Conservation (phyloP, 1,140 invertebrate species). For the Portunus trituberculatus region DNA sequence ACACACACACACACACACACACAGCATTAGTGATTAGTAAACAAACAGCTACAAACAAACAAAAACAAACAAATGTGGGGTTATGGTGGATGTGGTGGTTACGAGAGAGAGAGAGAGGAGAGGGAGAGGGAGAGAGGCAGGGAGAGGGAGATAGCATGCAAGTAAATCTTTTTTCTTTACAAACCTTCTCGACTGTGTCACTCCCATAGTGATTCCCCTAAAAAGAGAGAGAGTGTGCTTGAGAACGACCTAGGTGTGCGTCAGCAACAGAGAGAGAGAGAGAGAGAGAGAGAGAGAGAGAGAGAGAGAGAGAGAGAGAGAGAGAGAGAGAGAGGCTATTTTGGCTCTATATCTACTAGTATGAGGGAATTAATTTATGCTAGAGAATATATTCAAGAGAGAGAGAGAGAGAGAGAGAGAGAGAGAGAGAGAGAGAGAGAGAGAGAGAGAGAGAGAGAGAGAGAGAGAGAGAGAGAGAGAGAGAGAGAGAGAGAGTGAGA, state of each 20-base stretch:
- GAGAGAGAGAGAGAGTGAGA: neutral
- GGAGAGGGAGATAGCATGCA: slow-evolving; percentile 20
- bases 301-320: slow-evolving; percentile 1
- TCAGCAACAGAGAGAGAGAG: neutral
- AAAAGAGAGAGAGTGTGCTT: slow-evolving; percentile 58
- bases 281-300: slow-evolving; percentile 17
- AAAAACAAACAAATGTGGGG: no score
- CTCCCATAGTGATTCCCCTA: slow-evolving; percentile 72
- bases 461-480: slow-evolving; percentile 12
- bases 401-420: slow-evolving; percentile 9
- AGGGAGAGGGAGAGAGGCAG: neutral
- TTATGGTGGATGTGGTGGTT: no score
- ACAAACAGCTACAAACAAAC: no score
- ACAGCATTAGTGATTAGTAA: no score
- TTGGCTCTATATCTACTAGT: no score
- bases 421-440: no score
- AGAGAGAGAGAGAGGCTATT: neutral
- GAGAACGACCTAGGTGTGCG: neutral
- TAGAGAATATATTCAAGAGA: neutral
- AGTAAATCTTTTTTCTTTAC: slow-evolving; percentile 41
- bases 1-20: no score
- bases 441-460: neutral
- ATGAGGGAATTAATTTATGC: neutral
- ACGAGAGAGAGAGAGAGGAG: neutral
- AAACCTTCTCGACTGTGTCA: slow-evolving; percentile 73